A percentile compares a stretch with the other conserved stretches of the same genome.
Evolutionary conservation across 2,113 vertebrate species (phyloP).

Genomic region (Sisor rabdophorus): DNA sequence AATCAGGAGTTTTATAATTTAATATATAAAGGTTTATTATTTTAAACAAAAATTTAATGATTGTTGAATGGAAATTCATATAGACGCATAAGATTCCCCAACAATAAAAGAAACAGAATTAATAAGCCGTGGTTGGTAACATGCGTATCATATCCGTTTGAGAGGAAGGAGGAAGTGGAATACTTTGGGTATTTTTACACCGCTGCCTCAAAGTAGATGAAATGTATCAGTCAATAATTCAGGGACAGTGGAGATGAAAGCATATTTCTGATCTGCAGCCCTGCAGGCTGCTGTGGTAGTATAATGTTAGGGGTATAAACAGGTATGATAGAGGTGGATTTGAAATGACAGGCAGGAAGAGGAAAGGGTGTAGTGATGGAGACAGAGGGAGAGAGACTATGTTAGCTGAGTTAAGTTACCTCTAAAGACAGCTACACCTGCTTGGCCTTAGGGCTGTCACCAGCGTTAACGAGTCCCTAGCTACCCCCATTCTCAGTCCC

Average conservation of each 20-base stretch:
- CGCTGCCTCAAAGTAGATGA: constrained; percentile 20
- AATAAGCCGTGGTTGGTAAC: constrained; percentile 39
- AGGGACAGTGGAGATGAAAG: constrained; percentile 24
- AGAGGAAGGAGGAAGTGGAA: constrained; percentile 30
- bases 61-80: not conserved
- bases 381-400: not conserved
- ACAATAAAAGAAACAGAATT: constrained; percentile 2
- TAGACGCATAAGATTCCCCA: not conserved
- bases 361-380: too few relatives aligned
- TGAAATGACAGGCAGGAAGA: constrained; percentile 40
- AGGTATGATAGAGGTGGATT: constrained; percentile 57
- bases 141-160: constrained; percentile 20
- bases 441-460: constrained; percentile 42
- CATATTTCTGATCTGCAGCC: constrained; percentile 24
- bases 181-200: constrained; percentile 41
- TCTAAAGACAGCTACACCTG: constrained; percentile 55
- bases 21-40: too few relatives aligned
- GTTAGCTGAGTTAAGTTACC: constrained; percentile 28
- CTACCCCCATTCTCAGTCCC: not conserved
- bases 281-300: constrained; percentile 36
- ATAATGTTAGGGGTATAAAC: constrained; percentile 54
- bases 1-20: not conserved
- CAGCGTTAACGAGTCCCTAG: constrained; percentile 22
- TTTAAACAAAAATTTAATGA: too few relatives aligned
- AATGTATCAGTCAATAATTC: constrained; percentile 48